Evolutionary conservation across 2,888 invertebrate genomes (phyloP), one percentile per base, ranked within the genome.

Genomic region (Tribolium freemani): DNA sequence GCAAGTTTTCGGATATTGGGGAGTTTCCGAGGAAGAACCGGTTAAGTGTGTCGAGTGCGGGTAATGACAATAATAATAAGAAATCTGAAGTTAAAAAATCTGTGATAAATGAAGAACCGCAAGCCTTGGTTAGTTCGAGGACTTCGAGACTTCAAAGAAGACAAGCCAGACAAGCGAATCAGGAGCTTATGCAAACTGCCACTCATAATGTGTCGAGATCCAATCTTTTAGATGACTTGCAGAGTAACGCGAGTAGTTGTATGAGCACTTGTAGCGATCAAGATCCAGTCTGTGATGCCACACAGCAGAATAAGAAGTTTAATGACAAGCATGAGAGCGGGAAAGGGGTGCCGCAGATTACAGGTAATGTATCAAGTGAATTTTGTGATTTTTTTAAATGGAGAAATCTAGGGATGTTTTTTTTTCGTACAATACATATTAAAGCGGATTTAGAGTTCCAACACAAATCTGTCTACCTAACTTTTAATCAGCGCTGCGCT

Each of bases 1-100:
- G 93, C 84, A 91, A 88, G 75, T 90, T 93, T 84, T 90, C 92
- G 60, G 93, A 93, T 84, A 90, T 92, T 57, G 88, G 88, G 16
- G 90, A 90, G 76, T 84, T 83, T 77, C 80, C 79, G 57, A 54
- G 60, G 53, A 69, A 69, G 48, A 64, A 71, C 31, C 44, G 66
- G 13, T 50, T 69, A 26, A 46, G 63, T 54, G 57, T 46, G 10
- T 30, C 48, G 48, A 67, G 57, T 57, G 53, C 31, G 13, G 38
- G 31, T 5, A 50, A 11, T 53, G 48, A 56, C 11, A 56, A n/a
- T 54, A 46, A 10, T 10, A 53, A 51, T 60, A 68, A 72, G 30
- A 69, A 58, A 20, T n/a, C 20, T 26, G 54, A 57, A 20, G 80
- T 79, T 63, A 80, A 77, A 69, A 80, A 81, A 70, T 77, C 81